A percentile compares a stretch with the other conserved stretches of the same genome.
Evolutionary conservation across 2,888 invertebrate genomes (phyloP).

Genomic region (Hyalella azteca): DNA sequence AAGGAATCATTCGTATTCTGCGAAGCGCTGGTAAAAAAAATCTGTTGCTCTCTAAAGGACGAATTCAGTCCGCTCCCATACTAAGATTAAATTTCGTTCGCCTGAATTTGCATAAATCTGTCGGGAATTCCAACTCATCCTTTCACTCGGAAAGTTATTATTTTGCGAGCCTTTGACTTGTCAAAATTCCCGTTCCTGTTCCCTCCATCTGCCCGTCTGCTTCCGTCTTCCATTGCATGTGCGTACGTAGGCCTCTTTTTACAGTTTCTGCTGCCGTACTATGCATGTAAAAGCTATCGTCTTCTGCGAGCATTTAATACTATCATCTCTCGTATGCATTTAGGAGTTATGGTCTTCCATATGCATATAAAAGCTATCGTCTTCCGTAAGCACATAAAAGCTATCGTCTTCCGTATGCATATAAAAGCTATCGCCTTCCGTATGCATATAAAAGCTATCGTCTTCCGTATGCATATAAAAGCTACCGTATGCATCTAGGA

Average conservation of each 20-base stretch:
- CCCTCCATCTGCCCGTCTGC: background rate
- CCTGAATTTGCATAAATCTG: conserved; percentile 24
- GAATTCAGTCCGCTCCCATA: conserved; percentile 21
- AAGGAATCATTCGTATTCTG: conserved; percentile 31
- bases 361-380: no score
- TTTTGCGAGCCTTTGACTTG: background rate
- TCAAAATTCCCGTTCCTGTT: background rate
- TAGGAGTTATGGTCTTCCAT: no score
- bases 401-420: no score
- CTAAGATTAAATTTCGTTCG: conserved; percentile 36
- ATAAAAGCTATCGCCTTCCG: no score
- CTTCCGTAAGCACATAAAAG: no score
- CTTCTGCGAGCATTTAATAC: background rate
- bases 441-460: no score
- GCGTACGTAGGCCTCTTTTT: background rate
- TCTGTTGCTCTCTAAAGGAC: conserved; percentile 35
- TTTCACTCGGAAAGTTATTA: background rate
- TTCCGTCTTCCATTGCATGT: background rate
- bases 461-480: no score
- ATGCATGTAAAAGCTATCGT: background rate
- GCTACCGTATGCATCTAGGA: no score
- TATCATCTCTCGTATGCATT: background rate
- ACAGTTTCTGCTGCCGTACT: background rate
- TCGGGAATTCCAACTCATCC: background rate
- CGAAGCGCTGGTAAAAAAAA: conserved; percentile 16